These are phyloP conservation scores for Mustela erminea DNA, from an alignment of 2,797 vertebrate genomes.

Conservation along the genomic window DNA sequence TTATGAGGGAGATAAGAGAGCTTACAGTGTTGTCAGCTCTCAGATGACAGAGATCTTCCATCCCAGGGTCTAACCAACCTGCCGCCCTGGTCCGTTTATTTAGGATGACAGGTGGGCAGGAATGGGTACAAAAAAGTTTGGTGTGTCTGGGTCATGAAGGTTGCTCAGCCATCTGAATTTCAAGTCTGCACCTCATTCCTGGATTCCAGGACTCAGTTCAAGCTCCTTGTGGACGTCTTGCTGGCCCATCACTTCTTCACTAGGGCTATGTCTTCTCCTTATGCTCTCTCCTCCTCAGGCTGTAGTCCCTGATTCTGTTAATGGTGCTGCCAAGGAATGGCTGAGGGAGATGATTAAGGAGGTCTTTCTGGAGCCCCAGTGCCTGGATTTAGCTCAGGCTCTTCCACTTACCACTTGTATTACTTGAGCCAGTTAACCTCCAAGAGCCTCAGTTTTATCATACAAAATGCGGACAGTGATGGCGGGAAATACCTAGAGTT, in stretches of 20 bases:
- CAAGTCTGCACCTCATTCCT: neutral
- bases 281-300: neutral
- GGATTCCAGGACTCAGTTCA: neutral
- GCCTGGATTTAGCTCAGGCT: neutral
- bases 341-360: neutral
- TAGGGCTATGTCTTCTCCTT: neutral
- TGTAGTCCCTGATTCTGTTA: neutral
- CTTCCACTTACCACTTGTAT: neutral
- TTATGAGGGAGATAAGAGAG: neutral
- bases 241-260: neutral
- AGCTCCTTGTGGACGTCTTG: neutral
- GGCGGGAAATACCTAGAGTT: neutral
- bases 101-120: neutral
- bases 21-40: neutral
- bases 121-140: neutral
- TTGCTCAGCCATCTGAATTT: neutral
- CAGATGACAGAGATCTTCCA: neutral
- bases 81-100: neutral
- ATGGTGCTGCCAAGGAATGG: neutral
- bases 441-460: constrained; percentile 8
- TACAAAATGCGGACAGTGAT: constrained; percentile 15
- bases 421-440: neutral
- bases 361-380: neutral
- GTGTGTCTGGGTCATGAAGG: neutral
- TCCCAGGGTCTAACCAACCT: neutral